Conservation (phyloP, 2,888 invertebrate genomes). For the Microplitis manilae region DNA sequence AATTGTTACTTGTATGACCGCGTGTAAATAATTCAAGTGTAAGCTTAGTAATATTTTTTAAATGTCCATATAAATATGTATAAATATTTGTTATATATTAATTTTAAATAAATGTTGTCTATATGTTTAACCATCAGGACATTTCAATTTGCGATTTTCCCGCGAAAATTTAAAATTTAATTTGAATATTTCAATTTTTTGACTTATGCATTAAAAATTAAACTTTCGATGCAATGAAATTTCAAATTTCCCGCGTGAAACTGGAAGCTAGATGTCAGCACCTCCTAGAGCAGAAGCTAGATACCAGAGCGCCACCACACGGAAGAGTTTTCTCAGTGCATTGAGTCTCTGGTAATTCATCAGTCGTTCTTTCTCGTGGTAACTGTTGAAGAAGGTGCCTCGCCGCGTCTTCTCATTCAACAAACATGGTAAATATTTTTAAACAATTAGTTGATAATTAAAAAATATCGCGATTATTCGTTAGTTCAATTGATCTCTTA, state of each 20-base stretch:
- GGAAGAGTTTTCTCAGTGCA: too few species aligned
- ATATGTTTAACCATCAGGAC: not conserved
- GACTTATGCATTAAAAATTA: too few species aligned
- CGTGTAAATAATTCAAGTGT: not conserved
- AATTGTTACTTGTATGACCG: not conserved
- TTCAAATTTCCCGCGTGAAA: too few species aligned
- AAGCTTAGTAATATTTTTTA: not conserved
- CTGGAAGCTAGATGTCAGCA: too few species aligned
- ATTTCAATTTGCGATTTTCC: not conserved
- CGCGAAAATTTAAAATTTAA: too few species aligned
- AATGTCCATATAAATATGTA: not conserved
- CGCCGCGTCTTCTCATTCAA: conserved; percentile 48
- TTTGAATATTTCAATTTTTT: too few species aligned
- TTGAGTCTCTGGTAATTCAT: too few species aligned
- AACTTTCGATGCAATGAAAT: too few species aligned
- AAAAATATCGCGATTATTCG: conserved; percentile 41
- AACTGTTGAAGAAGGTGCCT: not conserved
- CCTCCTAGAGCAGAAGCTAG: too few species aligned
- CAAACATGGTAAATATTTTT: conserved; percentile 51
- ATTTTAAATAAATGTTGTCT: conserved; percentile 19
- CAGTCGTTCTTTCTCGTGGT: not conserved
- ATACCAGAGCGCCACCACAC: too few species aligned
- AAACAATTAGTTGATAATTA: not conserved
- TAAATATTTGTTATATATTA: not conserved
- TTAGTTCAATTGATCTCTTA: not conserved